Evolutionary conservation across 1,140 invertebrate species (phyloP), one percentile per base, ranked within the genome.

Genomic region (Drosophila dunni): DNA sequence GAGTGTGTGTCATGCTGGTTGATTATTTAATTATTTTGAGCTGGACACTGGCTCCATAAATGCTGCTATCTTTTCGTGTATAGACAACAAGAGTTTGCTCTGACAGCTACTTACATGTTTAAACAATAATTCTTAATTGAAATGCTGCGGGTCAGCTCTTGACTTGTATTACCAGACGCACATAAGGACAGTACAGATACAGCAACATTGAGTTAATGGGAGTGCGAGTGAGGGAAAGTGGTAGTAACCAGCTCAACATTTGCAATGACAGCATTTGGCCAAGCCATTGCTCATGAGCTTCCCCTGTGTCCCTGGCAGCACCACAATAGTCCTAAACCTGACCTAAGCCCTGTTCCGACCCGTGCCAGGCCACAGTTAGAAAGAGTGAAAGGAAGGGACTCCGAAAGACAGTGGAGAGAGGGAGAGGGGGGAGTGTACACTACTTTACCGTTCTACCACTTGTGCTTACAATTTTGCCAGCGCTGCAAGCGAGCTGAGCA

Each of bases 51-150:
- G 15, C 2, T 38, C 29, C 40, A 34, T 36, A 24, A n/a, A 17
- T 11, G 20, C 11, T 20, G 11, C 44, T 20, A 44, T 34, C 69
- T 50, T 40, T 54, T 71, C 44, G 36, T 72, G 17, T 66, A 63
- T 29, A 63, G 15, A 20, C 45, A 68, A 61, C 58, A 62, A 62
- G 53, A 53, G 44, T 50, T 70, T 75, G 13, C 51, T 17, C 74
- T 40, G 36, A 44, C 63, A 73, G 79, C 82, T 63, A 86, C 78
- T 82, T 86, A 85, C 64, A 88, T 82, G 83, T 88, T 85, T 88
- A 82, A 85, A 88, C 83, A 82, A 86, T 86, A 88, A 76, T 86
- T 86, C 82, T 79, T 86, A 86, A 86, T 86, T 86, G 82, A 86
- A 86, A 88, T 83, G 79, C 83, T 79, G 61, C 75, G 73, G 79